Evolutionary conservation across 2,113 vertebrate genomes (phyloP), one percentile per base, ranked within the genome.

Genomic region (Fregata magnificens): DNA sequence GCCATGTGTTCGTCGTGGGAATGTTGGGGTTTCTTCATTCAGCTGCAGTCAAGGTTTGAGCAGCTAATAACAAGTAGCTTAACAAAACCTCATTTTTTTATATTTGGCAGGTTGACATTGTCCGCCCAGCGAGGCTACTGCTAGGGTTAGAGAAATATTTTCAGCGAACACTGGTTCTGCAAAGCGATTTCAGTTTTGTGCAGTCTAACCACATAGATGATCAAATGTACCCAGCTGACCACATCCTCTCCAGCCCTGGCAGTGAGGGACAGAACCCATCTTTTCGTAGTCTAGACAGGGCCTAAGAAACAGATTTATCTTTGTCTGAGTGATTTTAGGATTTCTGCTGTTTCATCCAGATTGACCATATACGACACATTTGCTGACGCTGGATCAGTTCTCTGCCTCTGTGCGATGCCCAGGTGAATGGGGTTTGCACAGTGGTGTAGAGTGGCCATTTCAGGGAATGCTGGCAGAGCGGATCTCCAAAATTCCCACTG

Each of bases 391-490:
- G 69, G 62, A 2, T 38, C 14, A 5, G 19, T 28, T 65, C 70
- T 45, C 14, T 32, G 22, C 22, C 61, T 19, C 59, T 12, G 16
- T 5, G 49, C 59, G 5, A 0, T 25, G 40, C 50, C 8, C 77
- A 21, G 53, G 65, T 38, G 3, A 16, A 1, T 2, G 59, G 42
- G 47, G 2, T 42, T 61, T 58, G 63, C n/a, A 6, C 3, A 0
- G 21, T 5, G 69, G 9, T 11, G 20, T 11, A 36, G 34, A 36
- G 17, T 3, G 22, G 26, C 31, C 4, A 0, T 16, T 34, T 55
- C 1, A 1, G 42, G 53, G 34, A 72, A 32, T 4, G 0, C 25
- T 4, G 0, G 13, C 25, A 36, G 7, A 63, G 50, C 2, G 0
- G 1, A 29, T 40, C 71, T 66, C 77, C 81, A 29, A 6, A 69